Percentiles rank a stretch among this genome's conserved stretches.
These are phyloP conservation scores for Sminthopsis crassicaudata DNA, from an alignment of 2,113 vertebrate species.

Conservation along the genomic window DNA sequence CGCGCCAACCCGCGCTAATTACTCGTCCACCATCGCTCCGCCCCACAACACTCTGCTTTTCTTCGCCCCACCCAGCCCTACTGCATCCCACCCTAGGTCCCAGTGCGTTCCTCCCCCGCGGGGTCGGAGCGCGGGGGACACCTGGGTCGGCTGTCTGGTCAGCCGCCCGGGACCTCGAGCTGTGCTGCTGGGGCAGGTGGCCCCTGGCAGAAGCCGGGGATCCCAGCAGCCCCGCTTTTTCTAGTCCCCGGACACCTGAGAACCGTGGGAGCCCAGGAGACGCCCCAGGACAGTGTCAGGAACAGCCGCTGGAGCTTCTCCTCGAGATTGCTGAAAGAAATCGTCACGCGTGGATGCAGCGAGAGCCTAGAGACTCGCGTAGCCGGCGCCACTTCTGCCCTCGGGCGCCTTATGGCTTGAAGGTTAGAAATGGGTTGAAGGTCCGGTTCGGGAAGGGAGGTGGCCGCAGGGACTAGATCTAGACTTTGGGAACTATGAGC, in stretches of 20 bases:
- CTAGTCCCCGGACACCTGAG: conserved; percentile 20
- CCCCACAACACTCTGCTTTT: neutral
- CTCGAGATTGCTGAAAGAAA: neutral
- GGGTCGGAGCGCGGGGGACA: conserved; percentile 17
- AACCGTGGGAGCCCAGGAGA: conserved; percentile 29
- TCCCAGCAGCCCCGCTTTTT: neutral
- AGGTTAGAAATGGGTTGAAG: conserved; percentile 80
- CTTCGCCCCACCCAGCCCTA: conserved; percentile 60
- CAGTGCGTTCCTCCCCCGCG: conserved; percentile 51
- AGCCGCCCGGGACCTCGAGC: conserved; percentile 54
- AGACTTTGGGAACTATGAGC: neutral
- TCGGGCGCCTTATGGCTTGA: conserved; percentile 85
- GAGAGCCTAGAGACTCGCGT: conserved; percentile 64
- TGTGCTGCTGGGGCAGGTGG: conserved; percentile 55
- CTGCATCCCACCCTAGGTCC: conserved; percentile 44
- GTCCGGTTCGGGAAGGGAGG: neutral
- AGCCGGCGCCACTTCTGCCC: conserved; percentile 71
- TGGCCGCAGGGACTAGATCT: neutral
- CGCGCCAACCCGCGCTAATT: neutral
- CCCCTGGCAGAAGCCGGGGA: conserved; percentile 47
- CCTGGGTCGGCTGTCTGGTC: conserved; percentile 44
- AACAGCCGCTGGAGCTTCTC: conserved; percentile 16
- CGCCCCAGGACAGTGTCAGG: conserved; percentile 63
- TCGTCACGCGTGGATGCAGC: conserved; percentile 72
- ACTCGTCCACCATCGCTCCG: conserved; percentile 28